A percentile compares a stretch with the other conserved stretches of the same genome.
Evolutionary conservation across 1,140 invertebrate genomes (phyloP).

Genomic region (Drosophila lowei): DNA sequence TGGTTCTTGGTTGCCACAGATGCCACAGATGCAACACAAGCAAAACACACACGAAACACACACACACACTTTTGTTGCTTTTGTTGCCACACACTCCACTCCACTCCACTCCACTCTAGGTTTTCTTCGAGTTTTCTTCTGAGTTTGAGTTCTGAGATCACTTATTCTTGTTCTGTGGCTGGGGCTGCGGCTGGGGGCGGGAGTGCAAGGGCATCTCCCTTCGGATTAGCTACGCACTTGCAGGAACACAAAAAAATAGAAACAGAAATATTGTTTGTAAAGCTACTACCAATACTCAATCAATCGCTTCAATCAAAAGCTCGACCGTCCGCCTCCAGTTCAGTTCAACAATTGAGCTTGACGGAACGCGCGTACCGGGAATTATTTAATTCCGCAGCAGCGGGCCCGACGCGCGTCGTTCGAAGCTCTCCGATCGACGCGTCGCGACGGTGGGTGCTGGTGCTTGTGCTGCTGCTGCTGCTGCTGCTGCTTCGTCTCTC

Average conservation of each 20-base stretch:
- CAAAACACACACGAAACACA: neutral
- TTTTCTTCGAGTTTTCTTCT: no score
- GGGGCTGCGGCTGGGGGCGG: no score
- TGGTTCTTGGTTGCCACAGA: no score
- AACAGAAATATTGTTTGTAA: neutral
- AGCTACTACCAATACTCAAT: constrained; percentile 5
- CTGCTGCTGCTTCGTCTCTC: neutral
- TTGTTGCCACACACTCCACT: no score
- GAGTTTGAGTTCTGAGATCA: no score
- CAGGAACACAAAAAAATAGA: no score
- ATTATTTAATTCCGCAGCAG: constrained; percentile 75
- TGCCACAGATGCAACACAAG: neutral
- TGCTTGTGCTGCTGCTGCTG: no score
- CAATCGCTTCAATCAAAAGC: neutral
- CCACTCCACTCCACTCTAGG: no score
- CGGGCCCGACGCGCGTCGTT: constrained; percentile 14
- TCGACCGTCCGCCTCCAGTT: constrained; percentile 67
- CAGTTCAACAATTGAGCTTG: constrained; percentile 76
- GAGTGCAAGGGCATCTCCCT: no score
- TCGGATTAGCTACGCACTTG: no score
- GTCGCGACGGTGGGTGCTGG: no score
- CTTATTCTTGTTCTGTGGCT: no score
- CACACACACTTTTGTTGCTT: constrained; percentile 3
- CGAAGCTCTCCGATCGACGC: constrained; percentile 1
- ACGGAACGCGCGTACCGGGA: constrained; percentile 71